Percentiles rank a stretch among this genome's conserved stretches.
Conservation (phyloP, 2,797 vertebrate genomes). For the Streptopelia turtur region DNA sequence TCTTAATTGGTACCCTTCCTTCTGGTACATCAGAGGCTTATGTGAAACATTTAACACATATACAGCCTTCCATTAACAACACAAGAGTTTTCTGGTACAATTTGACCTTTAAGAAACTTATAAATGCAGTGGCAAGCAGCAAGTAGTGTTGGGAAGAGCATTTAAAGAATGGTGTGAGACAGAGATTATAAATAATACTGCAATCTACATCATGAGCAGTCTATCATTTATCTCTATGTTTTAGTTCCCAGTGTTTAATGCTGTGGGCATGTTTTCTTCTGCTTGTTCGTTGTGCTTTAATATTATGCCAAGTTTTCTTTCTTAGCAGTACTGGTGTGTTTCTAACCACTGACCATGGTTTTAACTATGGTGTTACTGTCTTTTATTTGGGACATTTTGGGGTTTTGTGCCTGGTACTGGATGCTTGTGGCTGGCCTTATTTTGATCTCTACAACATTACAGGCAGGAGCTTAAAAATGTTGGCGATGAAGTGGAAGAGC, state of each 20-base stretch:
- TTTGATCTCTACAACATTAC: neutral
- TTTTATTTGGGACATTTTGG: neutral
- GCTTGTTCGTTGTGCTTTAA: neutral
- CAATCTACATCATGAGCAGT: neutral
- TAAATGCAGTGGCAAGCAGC: neutral
- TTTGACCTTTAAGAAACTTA: neutral
- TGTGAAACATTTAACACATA: neutral
- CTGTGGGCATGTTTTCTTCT: neutral
- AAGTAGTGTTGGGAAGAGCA: neutral
- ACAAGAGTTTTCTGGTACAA: neutral
- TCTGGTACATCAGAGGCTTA: neutral
- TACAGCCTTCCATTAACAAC: neutral
- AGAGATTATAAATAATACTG: neutral
- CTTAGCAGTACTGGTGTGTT: neutral
- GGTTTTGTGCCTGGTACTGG: neutral
- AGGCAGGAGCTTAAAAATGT: neutral
- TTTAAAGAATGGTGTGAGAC: neutral
- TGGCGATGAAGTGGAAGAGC: neutral
- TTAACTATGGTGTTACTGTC: neutral
- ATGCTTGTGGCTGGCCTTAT: neutral
- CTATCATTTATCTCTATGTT: neutral
- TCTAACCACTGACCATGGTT: neutral
- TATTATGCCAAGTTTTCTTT: neutral
- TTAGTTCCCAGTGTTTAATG: neutral
- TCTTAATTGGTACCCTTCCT: neutral